Evolutionary conservation across 2,888 invertebrate genomes (phyloP).

Genomic region (Dryobota labecula): DNA sequence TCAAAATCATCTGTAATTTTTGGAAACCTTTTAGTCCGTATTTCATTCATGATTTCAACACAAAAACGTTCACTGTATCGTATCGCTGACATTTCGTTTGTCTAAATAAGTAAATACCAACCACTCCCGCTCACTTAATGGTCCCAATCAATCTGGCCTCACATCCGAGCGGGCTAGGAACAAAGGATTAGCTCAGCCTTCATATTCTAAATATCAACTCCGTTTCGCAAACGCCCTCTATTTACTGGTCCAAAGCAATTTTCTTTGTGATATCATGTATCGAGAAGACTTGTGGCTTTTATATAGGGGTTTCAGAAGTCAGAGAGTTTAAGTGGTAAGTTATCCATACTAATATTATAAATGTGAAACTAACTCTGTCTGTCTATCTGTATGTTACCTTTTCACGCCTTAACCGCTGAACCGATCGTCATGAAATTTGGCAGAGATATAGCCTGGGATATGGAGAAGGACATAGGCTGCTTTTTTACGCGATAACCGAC

Average conservation of each 20-base stretch:
- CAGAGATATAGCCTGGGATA: too few relatives aligned
- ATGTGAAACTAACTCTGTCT: too few relatives aligned
- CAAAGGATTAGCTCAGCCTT: constrained; percentile 74
- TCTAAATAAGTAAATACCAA: constrained; percentile 31
- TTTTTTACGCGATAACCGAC: too few relatives aligned
- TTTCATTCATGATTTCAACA: constrained; percentile 26
- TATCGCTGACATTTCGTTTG: constrained; percentile 48
- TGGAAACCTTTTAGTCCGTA: not conserved
- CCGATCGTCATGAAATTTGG: too few relatives aligned
- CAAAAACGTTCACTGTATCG: constrained; percentile 21
- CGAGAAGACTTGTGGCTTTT: constrained; percentile 16
- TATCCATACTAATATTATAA: too few relatives aligned
- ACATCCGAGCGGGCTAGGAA: constrained; percentile 65
- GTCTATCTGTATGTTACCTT: too few relatives aligned
- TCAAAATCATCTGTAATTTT: too few relatives aligned
- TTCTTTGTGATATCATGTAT: constrained; percentile 55
- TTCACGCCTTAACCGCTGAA: too few relatives aligned
- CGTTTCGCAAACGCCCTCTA: constrained; percentile 58
- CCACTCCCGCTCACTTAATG: constrained; percentile 54
- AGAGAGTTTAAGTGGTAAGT: constrained; percentile 4
- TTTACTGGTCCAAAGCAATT: constrained; percentile 56
- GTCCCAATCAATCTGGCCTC: constrained; percentile 62
- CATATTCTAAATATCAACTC: constrained; percentile 76
- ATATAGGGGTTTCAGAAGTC: not conserved
- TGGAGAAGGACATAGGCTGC: too few relatives aligned